Conservation (phyloP, 2,888 invertebrate species). For the Tanypteryx hageni region DNA sequence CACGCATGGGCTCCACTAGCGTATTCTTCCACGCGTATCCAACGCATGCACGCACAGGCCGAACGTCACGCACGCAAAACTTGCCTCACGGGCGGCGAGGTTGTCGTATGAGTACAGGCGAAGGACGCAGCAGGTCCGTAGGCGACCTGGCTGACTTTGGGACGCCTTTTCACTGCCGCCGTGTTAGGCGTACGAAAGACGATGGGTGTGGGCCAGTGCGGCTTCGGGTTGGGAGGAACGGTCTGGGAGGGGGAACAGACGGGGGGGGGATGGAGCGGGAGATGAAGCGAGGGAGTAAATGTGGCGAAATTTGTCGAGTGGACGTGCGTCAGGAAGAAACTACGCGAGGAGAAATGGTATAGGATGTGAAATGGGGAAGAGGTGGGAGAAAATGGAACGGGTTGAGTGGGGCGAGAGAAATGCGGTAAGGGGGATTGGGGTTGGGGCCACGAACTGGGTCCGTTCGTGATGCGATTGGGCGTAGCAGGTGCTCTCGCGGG, state of each 20-base stretch:
- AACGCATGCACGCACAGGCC: neutral
- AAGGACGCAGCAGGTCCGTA: neutral
- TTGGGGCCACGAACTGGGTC: neutral
- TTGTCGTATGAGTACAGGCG: neutral
- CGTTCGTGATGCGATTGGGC: neutral
- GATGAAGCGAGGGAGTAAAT: neutral
- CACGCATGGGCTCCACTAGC: too few species aligned
- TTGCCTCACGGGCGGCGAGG: neutral
- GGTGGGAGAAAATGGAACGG: neutral
- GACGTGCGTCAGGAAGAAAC: neutral
- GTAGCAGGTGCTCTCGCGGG: neutral
- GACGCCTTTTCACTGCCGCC: constrained; percentile 10
- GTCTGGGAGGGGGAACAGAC: neutral
- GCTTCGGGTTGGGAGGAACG: too few species aligned
- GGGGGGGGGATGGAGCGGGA: neutral
- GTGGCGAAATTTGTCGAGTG: neutral
- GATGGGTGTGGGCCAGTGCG: neutral
- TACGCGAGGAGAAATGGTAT: neutral
- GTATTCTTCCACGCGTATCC: neutral
- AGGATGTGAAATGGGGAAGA: neutral
- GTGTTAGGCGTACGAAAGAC: neutral
- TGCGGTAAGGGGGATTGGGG: neutral
- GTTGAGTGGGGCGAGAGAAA: neutral
- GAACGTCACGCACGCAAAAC: neutral
- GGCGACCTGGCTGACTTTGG: neutral